Percentiles rank a stretch among this genome's conserved stretches.
These are phyloP conservation scores for Struthio camelus DNA, from an alignment of 2,113 vertebrate genomes.

Conservation along the genomic window DNA sequence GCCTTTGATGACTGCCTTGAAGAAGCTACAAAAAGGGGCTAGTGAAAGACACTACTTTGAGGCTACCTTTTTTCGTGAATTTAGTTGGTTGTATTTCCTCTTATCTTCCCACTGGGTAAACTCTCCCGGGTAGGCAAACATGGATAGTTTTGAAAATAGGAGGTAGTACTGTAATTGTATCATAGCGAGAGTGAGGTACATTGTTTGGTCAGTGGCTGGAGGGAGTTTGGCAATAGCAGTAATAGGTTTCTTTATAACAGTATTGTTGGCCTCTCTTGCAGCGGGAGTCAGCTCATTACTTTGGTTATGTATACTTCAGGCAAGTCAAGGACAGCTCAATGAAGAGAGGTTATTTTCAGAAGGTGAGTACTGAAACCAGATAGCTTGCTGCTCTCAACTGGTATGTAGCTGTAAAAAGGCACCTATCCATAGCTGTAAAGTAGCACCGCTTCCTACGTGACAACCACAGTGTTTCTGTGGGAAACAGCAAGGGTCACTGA, in stretches of 20 bases:
- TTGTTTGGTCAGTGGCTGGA: neutral
- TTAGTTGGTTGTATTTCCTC: neutral
- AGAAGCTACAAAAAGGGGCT: neutral
- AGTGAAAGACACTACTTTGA: neutral
- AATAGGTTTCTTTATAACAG: neutral
- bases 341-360: slow-evolving; percentile 96
- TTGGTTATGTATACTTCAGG: slow-evolving; percentile 93
- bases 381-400: neutral
- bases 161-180: neutral
- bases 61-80: neutral
- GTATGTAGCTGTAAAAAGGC: neutral
- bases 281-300: slow-evolving; percentile 89
- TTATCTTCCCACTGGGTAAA: neutral
- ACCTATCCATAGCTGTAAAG: neutral
- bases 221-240: rapidly evolving
- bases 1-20: neutral
- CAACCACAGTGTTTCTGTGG: neutral
- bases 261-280: slow-evolving; percentile 37
- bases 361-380: slow-evolving; percentile 78
- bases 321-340: slow-evolving; percentile 93
- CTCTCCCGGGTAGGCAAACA: rapidly evolving
- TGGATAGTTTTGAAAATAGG: rapidly evolving
- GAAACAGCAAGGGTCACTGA: neutral
- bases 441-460: neutral
- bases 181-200: rapidly evolving